phyloP scores from a whole-genome alignment of 1,140 invertebrate species.

The Leptoteleia sp. region DNA sequence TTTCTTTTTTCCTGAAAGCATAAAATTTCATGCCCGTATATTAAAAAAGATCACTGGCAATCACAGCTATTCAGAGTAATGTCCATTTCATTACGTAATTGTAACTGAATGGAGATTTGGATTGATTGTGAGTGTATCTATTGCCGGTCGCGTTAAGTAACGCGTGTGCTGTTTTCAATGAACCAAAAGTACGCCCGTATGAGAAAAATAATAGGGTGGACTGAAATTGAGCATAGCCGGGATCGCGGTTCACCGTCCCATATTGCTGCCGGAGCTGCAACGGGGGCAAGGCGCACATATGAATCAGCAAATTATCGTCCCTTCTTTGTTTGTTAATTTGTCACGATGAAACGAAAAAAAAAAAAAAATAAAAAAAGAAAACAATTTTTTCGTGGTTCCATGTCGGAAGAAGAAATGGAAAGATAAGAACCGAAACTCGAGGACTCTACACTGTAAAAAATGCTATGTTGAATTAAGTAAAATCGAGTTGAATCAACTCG shows the following conservation, averaged over 20 bases:
- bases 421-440: too few relatives aligned
- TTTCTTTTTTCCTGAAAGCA: too few relatives aligned
- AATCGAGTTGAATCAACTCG: too few relatives aligned
- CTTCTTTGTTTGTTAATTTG: conserved; percentile 72
- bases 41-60: conserved; percentile 18
- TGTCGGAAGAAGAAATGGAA: too few relatives aligned
- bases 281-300: conserved; percentile 44
- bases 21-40: conserved; percentile 9
- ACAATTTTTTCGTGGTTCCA: background rate
- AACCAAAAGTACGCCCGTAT: conserved; percentile 73
- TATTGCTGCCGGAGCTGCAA: conserved; percentile 27
- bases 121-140: conserved; percentile 56
- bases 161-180: conserved; percentile 55
- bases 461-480: too few relatives aligned
- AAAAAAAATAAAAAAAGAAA: too few relatives aligned
- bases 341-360: conserved; percentile 9
- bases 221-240: conserved; percentile 46
- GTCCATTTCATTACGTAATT: conserved; percentile 52
- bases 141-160: conserved; percentile 26
- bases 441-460: too few relatives aligned
- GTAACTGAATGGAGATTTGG: conserved; percentile 44
- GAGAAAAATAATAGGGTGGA: conserved; percentile 66
- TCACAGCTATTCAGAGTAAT: conserved; percentile 37
- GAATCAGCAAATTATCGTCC: conserved; percentile 56
- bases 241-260: conserved; percentile 7